Evolutionary conservation across 2,888 invertebrate species (phyloP), one percentile per base, ranked within the genome.

Genomic region (Tiphia femorata): DNA sequence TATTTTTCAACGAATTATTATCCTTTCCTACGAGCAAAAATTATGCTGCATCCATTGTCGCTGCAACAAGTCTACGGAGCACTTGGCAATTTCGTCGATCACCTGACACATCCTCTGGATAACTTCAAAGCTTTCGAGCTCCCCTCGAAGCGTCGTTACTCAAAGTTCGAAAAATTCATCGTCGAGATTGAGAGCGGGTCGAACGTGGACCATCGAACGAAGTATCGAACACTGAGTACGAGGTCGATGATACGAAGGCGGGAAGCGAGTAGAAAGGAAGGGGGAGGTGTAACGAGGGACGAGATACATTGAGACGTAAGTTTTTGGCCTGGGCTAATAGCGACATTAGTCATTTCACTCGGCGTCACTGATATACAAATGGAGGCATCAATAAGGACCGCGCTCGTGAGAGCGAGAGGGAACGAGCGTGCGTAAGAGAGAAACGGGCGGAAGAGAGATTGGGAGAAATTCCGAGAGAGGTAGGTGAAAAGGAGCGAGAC

Each of bases 341-440:
- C 76, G 73, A 69, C 79, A 81, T 81, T 77, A 78, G 73, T 81
- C 80, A 80, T 80, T 78, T 77, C 73, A 63, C 64, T 62, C 63
- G 63, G 70, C 69, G 61, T 72, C 70, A 62, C 75, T 69, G 78
- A 81, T 80, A 81, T 71, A 76, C 74, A 78, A 79, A 79, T 79
- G 78, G 79, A 78, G 68, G 75, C 78, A 80, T 77, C 79, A 79
- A 79, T 80, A 78, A 78, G 64, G 57, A 41, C 51, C 43, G 29
- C 27, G 12, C 21, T 20, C 27, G 30, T 17, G 12, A 41, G 57
- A 12, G 25, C 16, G 48, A 37, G 37, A 21, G 30, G 19, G 41
- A 17, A 17, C 1, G 19, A 29, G 4, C 16, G 0, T 2, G 47
- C 6, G 5, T 6, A 44, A 10, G 8, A 8, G 25, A 6, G 5